phyloP scores from a whole-genome alignment of 2,113 vertebrate species.

The Sorex fumeus region DNA sequence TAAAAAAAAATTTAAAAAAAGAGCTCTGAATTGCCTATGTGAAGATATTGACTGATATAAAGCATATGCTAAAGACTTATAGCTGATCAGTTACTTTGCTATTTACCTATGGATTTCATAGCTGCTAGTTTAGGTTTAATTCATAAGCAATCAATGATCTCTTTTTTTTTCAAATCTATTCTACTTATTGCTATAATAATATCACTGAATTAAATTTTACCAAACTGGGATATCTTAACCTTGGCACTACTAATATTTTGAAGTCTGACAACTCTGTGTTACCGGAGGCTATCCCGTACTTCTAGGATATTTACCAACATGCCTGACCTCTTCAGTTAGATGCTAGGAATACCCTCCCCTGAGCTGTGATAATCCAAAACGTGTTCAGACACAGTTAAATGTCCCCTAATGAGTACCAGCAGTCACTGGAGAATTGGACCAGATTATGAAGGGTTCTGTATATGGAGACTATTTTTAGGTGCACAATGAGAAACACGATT shows the following conservation, averaged over 20 bases:
- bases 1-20: too few species aligned
- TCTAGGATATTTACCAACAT: neutral
- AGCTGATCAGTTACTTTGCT: neutral
- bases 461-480: neutral
- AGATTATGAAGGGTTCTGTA: neutral
- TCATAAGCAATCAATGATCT: constrained; percentile 9
- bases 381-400: neutral
- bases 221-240: neutral
- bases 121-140: neutral
- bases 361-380: neutral
- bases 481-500: neutral
- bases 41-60: neutral
- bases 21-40: neutral
- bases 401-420: neutral
- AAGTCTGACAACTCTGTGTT: neutral
- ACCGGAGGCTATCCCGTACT: neutral
- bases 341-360: neutral
- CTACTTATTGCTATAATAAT: constrained; percentile 23
- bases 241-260: neutral
- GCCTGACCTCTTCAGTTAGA: neutral
- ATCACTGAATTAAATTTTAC: constrained; percentile 28
- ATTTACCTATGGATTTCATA: neutral
- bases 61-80: neutral
- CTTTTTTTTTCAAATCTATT: neutral
- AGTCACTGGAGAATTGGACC: neutral